Conservation (phyloP, 2,113 vertebrate genomes). For the Tragelaphus imberbis region DNA sequence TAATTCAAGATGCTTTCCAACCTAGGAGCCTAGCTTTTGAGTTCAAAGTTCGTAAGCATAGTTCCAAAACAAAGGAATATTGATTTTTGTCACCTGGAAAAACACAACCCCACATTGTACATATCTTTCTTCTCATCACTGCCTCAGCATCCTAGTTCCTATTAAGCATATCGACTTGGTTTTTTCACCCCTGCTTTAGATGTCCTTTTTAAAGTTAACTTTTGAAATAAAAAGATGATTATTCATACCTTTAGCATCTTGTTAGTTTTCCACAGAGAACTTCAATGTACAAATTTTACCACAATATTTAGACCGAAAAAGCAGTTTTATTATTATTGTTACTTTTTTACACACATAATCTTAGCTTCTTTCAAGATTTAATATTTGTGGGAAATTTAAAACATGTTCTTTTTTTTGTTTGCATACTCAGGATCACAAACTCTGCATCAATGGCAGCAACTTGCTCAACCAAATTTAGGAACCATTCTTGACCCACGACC, state of each 20-base stretch:
- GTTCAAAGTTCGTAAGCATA: neutral
- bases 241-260: neutral
- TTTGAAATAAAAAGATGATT: conserved; percentile 28
- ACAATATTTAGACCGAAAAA: neutral
- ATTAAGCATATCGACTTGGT: neutral
- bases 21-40: neutral
- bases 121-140: neutral
- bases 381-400: neutral
- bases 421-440: conserved; percentile 91
- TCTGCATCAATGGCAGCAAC: conserved; percentile 97
- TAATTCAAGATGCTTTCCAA: neutral
- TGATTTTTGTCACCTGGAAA: neutral
- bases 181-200: neutral
- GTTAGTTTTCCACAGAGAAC: conserved; percentile 29
- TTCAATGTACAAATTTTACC: conserved; percentile 19
- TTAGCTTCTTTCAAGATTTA: neutral
- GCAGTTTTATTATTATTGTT: neutral
- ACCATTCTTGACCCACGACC: conserved; percentile 95
- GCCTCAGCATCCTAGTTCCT: neutral
- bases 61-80: neutral
- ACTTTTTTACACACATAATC: neutral
- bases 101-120: neutral
- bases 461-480: conserved; percentile 94
- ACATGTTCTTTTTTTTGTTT: neutral
- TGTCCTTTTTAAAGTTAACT: conserved; percentile 21